Conservation (phyloP, 2,888 invertebrate species). For the Agrypnus murinus region DNA sequence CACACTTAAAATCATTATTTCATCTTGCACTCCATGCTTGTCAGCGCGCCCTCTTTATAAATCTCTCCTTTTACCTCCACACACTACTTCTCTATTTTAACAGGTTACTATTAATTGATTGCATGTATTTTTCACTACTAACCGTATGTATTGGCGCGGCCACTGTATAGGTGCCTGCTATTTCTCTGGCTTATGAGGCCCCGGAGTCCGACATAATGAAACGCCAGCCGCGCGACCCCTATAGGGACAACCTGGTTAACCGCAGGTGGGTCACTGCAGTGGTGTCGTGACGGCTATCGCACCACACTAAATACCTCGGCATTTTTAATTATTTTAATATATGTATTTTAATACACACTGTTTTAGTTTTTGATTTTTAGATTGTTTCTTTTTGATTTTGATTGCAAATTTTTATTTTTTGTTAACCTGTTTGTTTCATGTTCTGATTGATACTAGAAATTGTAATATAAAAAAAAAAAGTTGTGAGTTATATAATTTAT, state of each 20-base stretch:
- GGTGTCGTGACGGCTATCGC: conserved; percentile 68
- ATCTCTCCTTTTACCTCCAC: conserved; percentile 46
- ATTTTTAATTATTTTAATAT: background rate
- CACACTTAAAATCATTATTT: conserved; percentile 56
- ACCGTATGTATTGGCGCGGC: conserved; percentile 69
- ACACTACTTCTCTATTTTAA: conserved; percentile 58
- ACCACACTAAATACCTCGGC: conserved; percentile 69
- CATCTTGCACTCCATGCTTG: conserved; percentile 62
- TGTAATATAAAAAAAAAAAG: no score
- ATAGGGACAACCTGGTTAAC: conserved; percentile 99
- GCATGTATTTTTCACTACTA: conserved; percentile 53
- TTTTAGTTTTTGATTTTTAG: no score
- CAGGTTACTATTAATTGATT: conserved; percentile 53
- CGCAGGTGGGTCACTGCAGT: conserved; percentile 86
- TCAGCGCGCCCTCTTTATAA: conserved; percentile 51
- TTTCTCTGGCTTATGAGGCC: conserved; percentile 99
- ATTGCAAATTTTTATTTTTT: no score
- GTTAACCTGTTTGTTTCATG: no score
- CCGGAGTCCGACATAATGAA: conserved; percentile 99
- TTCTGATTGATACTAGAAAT: no score
- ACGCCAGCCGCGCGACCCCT: conserved; percentile 97
- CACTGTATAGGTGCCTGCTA: conserved; percentile 94
- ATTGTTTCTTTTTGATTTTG: no score
- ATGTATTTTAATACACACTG: no score
- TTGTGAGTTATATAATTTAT: no score